phyloP scores from a whole-genome alignment of 2,113 vertebrate species.

The Thinocorus orbignyianus region DNA sequence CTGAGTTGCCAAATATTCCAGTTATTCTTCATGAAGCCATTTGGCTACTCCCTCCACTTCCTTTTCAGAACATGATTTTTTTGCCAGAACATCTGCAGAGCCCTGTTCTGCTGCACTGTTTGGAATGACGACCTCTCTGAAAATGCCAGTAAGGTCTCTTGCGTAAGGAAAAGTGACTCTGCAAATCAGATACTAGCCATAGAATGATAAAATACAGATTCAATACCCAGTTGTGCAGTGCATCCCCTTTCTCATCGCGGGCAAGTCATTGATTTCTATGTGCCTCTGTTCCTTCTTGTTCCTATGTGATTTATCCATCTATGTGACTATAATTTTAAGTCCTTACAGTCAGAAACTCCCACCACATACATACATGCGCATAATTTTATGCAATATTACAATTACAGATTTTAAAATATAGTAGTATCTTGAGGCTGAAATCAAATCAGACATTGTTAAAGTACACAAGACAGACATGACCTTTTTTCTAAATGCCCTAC shows the following conservation, averaged over 20 bases:
- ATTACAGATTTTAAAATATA: neutral
- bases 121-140: neutral
- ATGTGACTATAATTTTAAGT: neutral
- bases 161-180: neutral
- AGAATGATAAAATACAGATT: neutral
- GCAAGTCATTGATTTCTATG: neutral
- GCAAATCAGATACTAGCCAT: neutral
- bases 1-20: neutral
- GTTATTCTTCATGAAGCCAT: neutral
- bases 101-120: neutral
- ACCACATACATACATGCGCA: neutral
- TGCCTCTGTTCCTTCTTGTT: neutral
- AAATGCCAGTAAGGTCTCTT: neutral
- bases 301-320: neutral
- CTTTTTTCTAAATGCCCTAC: neutral
- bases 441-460: neutral
- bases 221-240: neutral
- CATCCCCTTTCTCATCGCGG: neutral
- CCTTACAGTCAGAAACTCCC: neutral
- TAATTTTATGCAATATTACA: neutral
- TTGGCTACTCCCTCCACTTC: neutral
- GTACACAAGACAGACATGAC: neutral
- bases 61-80: neutral
- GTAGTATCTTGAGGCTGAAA: neutral
- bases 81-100: neutral